Evolutionary conservation across 92 coral and sea anemone genomes (phyloP).

Genomic region (Siderastrea radians): DNA sequence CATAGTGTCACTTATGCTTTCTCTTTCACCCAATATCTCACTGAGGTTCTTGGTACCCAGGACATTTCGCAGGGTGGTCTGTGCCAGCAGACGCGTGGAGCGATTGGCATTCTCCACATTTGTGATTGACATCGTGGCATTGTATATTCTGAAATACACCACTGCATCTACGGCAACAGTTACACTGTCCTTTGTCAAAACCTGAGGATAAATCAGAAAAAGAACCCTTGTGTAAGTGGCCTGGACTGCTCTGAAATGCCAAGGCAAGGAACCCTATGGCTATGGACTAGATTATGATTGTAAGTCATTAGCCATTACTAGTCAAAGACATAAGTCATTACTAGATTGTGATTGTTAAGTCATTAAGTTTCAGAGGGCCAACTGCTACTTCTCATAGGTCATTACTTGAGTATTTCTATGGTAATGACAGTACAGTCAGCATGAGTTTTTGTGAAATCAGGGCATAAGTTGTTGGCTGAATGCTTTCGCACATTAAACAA

Average conservation of each 20-base stretch:
- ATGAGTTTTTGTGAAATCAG: no score
- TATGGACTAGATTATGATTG: no score
- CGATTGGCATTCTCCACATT: conserved; percentile 95
- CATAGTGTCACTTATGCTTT: conserved; percentile 87
- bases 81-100: conserved; percentile 95
- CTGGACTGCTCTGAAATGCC: no score
- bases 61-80: conserved; percentile 92
- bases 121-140: conserved; percentile 92
- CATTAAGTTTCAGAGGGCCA: no score
- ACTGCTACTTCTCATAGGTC: no score
- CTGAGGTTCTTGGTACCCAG: conserved; percentile 93
- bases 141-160: conserved; percentile 90
- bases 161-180: conserved; percentile 98
- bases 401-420: no score
- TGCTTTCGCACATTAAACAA: background rate
- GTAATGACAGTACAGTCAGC: no score
- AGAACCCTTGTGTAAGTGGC: no score
- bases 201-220: conserved; percentile 31
- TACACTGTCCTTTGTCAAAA: conserved; percentile 92
- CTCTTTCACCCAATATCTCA: conserved; percentile 92
- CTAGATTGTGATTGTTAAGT: no score
- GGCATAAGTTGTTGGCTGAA: no score
- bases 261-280: background rate
- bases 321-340: no score
- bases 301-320: no score